Evolutionary conservation across 2,888 invertebrate species (phyloP), one percentile per base, ranked within the genome.

Genomic region (Ephialtes manifestator): DNA sequence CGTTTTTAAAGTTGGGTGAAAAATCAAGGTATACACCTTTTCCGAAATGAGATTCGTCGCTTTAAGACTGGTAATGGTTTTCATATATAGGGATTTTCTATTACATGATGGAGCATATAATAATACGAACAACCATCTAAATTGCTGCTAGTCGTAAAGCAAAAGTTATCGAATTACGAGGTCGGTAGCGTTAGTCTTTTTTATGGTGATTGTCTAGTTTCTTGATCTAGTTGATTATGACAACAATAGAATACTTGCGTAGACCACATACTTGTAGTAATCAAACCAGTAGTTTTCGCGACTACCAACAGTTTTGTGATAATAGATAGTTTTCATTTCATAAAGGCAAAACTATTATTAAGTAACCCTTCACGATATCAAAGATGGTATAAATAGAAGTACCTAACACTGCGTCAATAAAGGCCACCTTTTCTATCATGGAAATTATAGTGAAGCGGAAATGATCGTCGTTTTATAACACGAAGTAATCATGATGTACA

Each of bases 401-500:
- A 20, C 20, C 20, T 20, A 55, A 20, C 20, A 20, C 20, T 28
- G 58, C 5, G 28, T 28, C 11, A 28, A 58, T 58, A 13, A 58
- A 15, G 15, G 4, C 15, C 15, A 58, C 13, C 13, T 28, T 58
- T 58, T 11, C 28, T 58, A 28, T 58, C 11, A 15, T 24, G 13
- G 28, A 28, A 58, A 28, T 58, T 11, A 24, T 28, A 13, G 24
- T 24, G 28, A 24, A 13, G 13, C 11, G 13, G 15, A 58, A 13
- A 15, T 55, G 20, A 53, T 15, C 15, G 55, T 20, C 20, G 53
- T 71, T 11, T 24, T 48, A 28, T 24, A 48, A 71, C 13, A 76
- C 35, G 39, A 15, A 77, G 20, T 35, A 39, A 67, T 77, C 67
- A 55, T 68, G 55, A 55, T 43, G 67, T 28, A 58, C 28, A 76